A percentile compares a stretch with the other conserved stretches of the same genome.
Conservation (phyloP, 2,797 vertebrate genomes). For the Tangara arthus region DNA sequence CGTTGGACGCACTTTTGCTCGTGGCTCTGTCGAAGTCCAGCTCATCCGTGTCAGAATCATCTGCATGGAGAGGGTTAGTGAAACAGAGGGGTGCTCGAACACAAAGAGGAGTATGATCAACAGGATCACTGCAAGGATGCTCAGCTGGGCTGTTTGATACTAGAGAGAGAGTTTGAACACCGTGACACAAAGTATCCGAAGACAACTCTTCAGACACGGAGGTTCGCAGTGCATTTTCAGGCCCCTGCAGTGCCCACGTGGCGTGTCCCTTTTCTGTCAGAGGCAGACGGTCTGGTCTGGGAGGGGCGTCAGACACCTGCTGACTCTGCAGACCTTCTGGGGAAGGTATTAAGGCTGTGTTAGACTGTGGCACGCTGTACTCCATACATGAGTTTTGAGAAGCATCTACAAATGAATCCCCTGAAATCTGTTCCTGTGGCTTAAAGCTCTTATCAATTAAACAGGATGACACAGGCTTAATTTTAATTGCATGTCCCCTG, state of each 20-base stretch:
- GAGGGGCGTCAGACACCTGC: constrained; percentile 62
- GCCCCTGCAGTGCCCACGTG: constrained; percentile 71
- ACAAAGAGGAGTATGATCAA: constrained; percentile 18
- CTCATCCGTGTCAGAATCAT: constrained; percentile 87
- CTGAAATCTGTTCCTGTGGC: constrained; percentile 77
- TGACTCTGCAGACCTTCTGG: constrained; percentile 54
- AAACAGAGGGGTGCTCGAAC: constrained; percentile 88
- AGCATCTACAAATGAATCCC: constrained; percentile 78
- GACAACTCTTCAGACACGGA: constrained; percentile 55
- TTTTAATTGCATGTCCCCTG: constrained; percentile 88
- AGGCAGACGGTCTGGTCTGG: constrained; percentile 88
- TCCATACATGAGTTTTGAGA: constrained; percentile 73
- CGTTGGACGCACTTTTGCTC: constrained; percentile 69
- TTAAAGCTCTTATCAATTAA: constrained; percentile 69
- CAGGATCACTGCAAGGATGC: not conserved
- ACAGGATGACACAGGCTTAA: constrained; percentile 75
- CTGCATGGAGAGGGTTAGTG: constrained; percentile 95
- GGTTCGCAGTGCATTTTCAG: constrained; percentile 27
- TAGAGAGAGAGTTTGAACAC: constrained; percentile 71
- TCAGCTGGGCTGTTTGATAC: constrained; percentile 65
- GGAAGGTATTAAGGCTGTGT: constrained; percentile 47
- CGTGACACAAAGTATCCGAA: constrained; percentile 62
- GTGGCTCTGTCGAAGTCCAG: constrained; percentile 67
- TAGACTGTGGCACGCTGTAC: constrained; percentile 50
- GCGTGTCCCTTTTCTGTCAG: constrained; percentile 82